These are phyloP conservation scores for Leptoclinus maculatus DNA, from an alignment of 2,797 vertebrate species.

Conservation along the genomic window DNA sequence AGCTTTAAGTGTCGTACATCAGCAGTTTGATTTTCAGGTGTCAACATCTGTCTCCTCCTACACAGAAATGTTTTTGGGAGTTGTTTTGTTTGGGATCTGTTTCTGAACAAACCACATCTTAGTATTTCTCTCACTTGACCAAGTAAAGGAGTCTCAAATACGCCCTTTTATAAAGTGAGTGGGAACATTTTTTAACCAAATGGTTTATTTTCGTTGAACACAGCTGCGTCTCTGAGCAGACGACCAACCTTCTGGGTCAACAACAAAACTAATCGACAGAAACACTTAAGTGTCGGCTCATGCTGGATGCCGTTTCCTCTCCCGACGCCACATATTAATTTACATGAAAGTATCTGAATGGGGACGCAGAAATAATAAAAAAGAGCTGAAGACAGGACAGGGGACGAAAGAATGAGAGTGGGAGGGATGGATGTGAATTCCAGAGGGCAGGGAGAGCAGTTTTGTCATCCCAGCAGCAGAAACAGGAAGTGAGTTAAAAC, in stretches of 20 bases:
- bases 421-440: slow-evolving; percentile 61
- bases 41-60: slow-evolving; percentile 22
- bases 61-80: background rate
- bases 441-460: slow-evolving; percentile 61
- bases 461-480: slow-evolving; percentile 74
- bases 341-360: slow-evolving; percentile 17
- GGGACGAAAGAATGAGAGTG: slow-evolving; percentile 43
- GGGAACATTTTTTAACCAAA: slow-evolving; percentile 30
- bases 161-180: slow-evolving; percentile 17
- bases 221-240: slow-evolving; percentile 50
- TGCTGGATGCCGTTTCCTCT: background rate
- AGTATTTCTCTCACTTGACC: slow-evolving; percentile 31
- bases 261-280: background rate
- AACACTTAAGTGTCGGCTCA: background rate
- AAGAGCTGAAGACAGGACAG: slow-evolving; percentile 30
- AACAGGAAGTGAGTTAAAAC: slow-evolving; percentile 85
- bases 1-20: background rate
- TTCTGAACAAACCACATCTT: slow-evolving; percentile 12
- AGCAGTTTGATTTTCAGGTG: background rate
- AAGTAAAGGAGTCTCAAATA: slow-evolving; percentile 30
- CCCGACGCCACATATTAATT: background rate
- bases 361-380: slow-evolving; percentile 9
- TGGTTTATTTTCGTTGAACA: slow-evolving; percentile 40
- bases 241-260: slow-evolving; percentile 5
- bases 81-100: background rate